Evolutionary conservation across 2,113 vertebrate genomes (phyloP).

Genomic region (Cichladusa arquata): DNA sequence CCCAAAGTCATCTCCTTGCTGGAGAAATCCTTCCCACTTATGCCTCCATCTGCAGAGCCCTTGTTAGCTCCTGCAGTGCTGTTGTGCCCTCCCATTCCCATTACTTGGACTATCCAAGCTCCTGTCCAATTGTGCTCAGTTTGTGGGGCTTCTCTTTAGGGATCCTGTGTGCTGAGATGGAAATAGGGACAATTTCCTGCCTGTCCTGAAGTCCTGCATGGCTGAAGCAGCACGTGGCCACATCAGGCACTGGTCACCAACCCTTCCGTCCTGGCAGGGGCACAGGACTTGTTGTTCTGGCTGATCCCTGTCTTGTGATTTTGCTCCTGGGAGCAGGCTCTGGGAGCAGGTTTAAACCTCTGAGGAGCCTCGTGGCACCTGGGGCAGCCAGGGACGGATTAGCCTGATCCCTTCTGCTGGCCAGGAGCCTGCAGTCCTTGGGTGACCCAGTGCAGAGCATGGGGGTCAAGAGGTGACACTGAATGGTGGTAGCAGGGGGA

Average conservation of each 20-base stretch:
- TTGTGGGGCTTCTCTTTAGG: not conserved
- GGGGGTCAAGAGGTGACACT: fast-evolving
- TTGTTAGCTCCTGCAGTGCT: not conserved
- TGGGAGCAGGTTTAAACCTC: not conserved
- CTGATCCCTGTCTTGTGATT: conserved; percentile 17
- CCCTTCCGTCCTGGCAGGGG: not conserved
- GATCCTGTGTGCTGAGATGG: not conserved
- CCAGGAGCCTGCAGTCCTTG: not conserved
- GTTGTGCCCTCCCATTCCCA: not conserved
- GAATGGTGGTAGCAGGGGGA: not conserved
- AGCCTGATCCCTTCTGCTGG: not conserved
- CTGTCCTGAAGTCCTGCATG: not conserved
- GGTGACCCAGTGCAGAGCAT: not conserved
- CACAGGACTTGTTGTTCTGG: not conserved
- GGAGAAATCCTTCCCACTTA: not conserved
- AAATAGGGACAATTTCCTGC: not conserved
- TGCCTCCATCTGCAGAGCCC: not conserved
- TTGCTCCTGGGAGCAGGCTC: not conserved
- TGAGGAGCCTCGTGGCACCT: not conserved
- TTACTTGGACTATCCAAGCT: not conserved
- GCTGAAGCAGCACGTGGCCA: not conserved
- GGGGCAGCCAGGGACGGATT: not conserved
- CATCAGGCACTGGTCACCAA: not conserved
- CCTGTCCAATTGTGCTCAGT: not conserved
- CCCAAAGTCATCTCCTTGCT: not conserved